phyloP scores from a whole-genome alignment of 2,888 invertebrate genomes.

The Odontomyia ornata region DNA sequence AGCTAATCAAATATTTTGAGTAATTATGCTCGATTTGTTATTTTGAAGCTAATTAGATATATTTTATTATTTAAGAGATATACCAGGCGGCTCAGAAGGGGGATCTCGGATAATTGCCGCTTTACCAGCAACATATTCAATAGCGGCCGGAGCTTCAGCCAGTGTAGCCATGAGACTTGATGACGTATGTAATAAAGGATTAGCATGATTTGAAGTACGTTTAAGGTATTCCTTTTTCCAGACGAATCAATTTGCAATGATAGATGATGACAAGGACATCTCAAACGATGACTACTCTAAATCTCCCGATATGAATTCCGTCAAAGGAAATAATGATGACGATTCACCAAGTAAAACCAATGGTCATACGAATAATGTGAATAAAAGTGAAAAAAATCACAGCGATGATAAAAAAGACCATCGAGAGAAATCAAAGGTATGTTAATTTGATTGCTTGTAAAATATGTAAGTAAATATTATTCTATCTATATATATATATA shows the following conservation, averaged over 20 bases:
- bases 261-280: conserved; percentile 17
- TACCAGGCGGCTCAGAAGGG: conserved; percentile 35
- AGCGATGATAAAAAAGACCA: not conserved
- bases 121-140: not conserved
- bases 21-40: conserved; percentile 15
- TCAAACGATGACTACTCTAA: not conserved
- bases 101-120: not conserved
- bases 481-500: too few relatives aligned
- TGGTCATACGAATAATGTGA: not conserved
- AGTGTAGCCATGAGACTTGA: conserved; percentile 32
- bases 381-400: not conserved
- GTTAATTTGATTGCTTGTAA: too few relatives aligned
- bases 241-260: conserved; percentile 20
- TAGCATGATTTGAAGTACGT: not conserved
- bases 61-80: conserved; percentile 38
- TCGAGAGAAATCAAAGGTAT: conserved; percentile 23
- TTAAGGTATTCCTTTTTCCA: not conserved
- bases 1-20: conserved; percentile 36
- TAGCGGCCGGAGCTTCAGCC: conserved; percentile 27
- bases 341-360: not conserved
- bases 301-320: not conserved
- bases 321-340: not conserved
- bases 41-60: not conserved
- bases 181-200: not conserved
- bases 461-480: too few relatives aligned